Percentiles rank a stretch among this genome's conserved stretches.
These are phyloP conservation scores for Acleris laterana DNA, from an alignment of 2,888 invertebrate species.

Conservation along the genomic window DNA sequence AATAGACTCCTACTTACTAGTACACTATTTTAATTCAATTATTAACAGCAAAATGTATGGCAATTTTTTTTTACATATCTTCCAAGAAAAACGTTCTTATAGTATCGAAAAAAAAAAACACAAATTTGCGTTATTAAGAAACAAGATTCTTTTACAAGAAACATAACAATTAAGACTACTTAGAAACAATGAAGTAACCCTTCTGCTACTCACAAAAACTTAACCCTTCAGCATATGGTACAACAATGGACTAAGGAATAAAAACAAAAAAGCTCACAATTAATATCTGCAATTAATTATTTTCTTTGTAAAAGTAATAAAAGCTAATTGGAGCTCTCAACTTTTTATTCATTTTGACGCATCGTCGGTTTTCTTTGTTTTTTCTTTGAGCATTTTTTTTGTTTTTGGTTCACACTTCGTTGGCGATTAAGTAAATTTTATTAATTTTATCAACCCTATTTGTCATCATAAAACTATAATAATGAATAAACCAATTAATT, in stretches of 20 bases:
- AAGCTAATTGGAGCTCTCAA: slow-evolving; percentile 46
- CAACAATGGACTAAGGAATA: slow-evolving; percentile 55
- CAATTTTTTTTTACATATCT: too few relatives aligned
- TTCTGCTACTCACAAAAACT: slow-evolving; percentile 38
- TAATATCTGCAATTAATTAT: slow-evolving; percentile 78
- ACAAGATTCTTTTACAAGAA: background rate
- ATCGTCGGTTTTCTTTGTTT: slow-evolving; percentile 50
- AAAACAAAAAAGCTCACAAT: slow-evolving; percentile 75
- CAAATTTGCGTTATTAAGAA: background rate
- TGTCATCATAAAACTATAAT: too few relatives aligned
- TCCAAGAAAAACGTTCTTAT: too few relatives aligned
- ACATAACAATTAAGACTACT: slow-evolving; percentile 1
- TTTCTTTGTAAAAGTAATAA: slow-evolving; percentile 63
- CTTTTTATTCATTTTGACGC: slow-evolving; percentile 48
- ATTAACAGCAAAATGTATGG: too few relatives aligned
- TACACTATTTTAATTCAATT: too few relatives aligned
- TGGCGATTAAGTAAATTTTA: slow-evolving; percentile 10
- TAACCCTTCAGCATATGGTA: slow-evolving; percentile 60
- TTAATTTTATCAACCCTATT: slow-evolving; percentile 6
- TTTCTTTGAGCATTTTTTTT: slow-evolving; percentile 41
- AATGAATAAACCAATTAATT: too few relatives aligned
- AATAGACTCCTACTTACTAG: too few relatives aligned
- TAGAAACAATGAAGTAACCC: slow-evolving; percentile 29
- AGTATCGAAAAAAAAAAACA: too few relatives aligned
- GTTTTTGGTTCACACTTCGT: slow-evolving; percentile 24